Evolutionary conservation across 2,888 invertebrate genomes (phyloP).

Genomic region (Microplitis manilae): DNA sequence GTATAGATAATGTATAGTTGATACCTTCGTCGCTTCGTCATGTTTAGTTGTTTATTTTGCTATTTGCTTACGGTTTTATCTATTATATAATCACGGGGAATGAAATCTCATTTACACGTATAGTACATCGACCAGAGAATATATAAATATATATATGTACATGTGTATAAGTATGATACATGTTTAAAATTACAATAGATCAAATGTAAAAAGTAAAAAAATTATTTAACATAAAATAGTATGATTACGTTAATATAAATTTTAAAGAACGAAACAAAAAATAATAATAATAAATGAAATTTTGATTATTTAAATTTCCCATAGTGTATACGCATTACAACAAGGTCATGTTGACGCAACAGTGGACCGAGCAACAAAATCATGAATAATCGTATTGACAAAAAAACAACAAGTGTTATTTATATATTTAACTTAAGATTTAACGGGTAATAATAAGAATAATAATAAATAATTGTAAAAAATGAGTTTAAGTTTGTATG

Average conservation of each 20-base stretch:
- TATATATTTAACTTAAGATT: neutral
- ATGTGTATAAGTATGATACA: neutral
- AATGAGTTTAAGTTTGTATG: neutral
- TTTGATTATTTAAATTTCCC: neutral
- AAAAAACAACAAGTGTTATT: neutral
- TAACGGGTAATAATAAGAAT: neutral
- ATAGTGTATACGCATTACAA: neutral
- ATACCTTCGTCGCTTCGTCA: slow-evolving; percentile 16
- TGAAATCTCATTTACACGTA: slow-evolving; percentile 11
- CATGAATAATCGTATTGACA: neutral
- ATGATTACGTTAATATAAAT: neutral
- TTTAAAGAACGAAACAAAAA: neutral
- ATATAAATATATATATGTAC: neutral
- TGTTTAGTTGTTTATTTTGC: slow-evolving; percentile 17
- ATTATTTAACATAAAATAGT: neutral
- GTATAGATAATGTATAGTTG: too few relatives aligned
- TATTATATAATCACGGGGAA: slow-evolving; percentile 24
- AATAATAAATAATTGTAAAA: slow-evolving; percentile 3
- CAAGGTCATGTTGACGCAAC: neutral
- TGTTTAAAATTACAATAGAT: neutral
- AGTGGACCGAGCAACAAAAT: neutral
- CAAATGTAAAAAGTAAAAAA: neutral
- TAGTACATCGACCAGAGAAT: slow-evolving; percentile 6
- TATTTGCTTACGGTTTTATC: slow-evolving; percentile 27
- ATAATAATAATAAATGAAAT: neutral